These are phyloP conservation scores for Zhengitettix transpicula DNA, from an alignment of 2,888 invertebrate species.

Conservation along the genomic window DNA sequence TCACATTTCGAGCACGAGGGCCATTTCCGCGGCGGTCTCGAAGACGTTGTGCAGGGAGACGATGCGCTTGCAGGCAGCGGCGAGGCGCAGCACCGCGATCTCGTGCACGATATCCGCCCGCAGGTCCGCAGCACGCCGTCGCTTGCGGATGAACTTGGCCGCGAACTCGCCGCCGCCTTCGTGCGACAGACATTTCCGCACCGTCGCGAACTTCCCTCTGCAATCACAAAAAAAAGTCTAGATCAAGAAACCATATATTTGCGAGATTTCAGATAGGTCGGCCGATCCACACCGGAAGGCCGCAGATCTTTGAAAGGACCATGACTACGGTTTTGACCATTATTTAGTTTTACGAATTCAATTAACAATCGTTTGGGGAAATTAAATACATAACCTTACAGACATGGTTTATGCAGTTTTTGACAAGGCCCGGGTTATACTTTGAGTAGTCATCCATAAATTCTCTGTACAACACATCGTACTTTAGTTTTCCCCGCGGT, in stretches of 20 bases:
- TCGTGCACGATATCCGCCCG: conserved; percentile 85
- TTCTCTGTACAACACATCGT: too few species aligned
- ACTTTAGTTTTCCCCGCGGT: too few species aligned
- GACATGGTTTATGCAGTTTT: too few species aligned
- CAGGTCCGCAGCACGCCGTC: conserved; percentile 72
- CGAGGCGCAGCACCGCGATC: conserved; percentile 78
- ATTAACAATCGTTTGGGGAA: too few species aligned
- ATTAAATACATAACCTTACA: too few species aligned
- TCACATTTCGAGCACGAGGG: conserved; percentile 83
- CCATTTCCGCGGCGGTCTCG: conserved; percentile 46
- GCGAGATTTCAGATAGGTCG: too few species aligned
- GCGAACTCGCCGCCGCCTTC: conserved; percentile 78
- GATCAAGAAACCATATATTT: background rate
- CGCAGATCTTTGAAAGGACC: too few species aligned
- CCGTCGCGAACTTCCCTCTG: conserved; percentile 95
- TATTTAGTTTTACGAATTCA: too few species aligned
- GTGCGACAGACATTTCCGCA: conserved; percentile 76
- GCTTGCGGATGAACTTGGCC: conserved; percentile 88
- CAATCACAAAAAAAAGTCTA: conserved; percentile 24
- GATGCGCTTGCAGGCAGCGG: conserved; percentile 66
- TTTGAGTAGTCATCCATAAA: too few species aligned
- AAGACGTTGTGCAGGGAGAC: conserved; percentile 83
- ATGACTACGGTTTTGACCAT: too few species aligned
- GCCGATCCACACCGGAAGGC: too few species aligned
- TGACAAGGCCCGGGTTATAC: too few species aligned